Percentiles rank a stretch among this genome's conserved stretches.
Evolutionary conservation across 2,113 vertebrate species (phyloP).

Genomic region (Coracopsis vasa): DNA sequence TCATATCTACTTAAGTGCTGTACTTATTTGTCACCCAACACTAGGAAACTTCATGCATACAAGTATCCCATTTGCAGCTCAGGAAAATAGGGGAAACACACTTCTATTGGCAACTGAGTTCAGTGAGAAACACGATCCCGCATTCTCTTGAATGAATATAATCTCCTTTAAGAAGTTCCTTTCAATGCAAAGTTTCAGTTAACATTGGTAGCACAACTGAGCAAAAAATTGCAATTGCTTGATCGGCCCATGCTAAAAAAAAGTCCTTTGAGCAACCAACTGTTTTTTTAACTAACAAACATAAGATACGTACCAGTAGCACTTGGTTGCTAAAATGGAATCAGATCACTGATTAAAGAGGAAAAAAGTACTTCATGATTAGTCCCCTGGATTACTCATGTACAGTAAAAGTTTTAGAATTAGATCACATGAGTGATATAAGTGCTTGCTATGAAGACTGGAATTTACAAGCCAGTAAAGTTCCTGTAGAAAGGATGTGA

Average conservation of each 20-base stretch:
- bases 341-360: neutral
- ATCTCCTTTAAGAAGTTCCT: neutral
- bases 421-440: neutral
- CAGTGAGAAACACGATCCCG: neutral
- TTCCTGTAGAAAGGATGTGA: neutral
- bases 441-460: neutral
- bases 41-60: neutral
- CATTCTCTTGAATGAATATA: neutral
- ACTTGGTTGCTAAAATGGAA: neutral
- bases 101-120: neutral
- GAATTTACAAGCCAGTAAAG: neutral
- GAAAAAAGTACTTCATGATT: neutral
- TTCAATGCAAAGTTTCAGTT: neutral
- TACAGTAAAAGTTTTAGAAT: neutral
- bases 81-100: neutral
- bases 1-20: neutral
- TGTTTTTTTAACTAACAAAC: neutral
- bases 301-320: neutral
- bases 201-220: neutral
- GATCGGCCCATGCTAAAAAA: neutral
- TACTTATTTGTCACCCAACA: neutral
- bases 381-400: neutral
- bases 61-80: neutral
- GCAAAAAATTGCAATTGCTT: neutral
- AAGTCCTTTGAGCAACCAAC: neutral